A percentile compares a stretch with the other conserved stretches of the same genome.
Conservation (phyloP, 2,113 vertebrate species). For the Cyprinodon variegatus region DNA sequence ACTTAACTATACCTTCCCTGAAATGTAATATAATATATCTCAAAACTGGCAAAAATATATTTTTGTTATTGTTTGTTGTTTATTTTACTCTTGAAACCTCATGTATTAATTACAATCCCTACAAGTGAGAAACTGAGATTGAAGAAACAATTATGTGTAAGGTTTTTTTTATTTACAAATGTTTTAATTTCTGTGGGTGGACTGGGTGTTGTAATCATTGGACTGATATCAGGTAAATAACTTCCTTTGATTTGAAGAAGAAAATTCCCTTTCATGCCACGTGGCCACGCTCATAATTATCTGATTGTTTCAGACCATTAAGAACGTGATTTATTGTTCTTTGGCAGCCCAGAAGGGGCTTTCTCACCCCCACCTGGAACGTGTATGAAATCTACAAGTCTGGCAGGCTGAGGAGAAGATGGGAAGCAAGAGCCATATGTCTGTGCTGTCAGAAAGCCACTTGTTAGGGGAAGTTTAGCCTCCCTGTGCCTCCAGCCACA, state of each 20-base stretch:
- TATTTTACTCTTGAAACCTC: not conserved
- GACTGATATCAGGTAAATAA: conserved; percentile 51
- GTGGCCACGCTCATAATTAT: conserved; percentile 70
- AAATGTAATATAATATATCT: not conserved
- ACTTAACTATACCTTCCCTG: too few species aligned
- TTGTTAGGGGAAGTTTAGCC: conserved; percentile 82
- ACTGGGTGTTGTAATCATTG: conserved; percentile 1
- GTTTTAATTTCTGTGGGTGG: not conserved
- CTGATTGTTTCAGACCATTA: conserved; percentile 74
- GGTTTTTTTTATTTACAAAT: not conserved
- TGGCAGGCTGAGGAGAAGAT: conserved; percentile 64
- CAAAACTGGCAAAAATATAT: not conserved
- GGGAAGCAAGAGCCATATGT: conserved; percentile 71
- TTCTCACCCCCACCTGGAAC: conserved; percentile 61
- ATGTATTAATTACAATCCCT: not conserved
- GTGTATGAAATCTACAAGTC: conserved; percentile 73
- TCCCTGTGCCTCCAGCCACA: conserved; percentile 77
- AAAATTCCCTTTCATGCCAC: conserved; percentile 65
- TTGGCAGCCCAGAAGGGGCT: conserved; percentile 71
- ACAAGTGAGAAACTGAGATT: not conserved
- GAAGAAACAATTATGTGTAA: not conserved
- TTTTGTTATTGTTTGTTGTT: not conserved
- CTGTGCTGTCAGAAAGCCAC: conserved; percentile 77
- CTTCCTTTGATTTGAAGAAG: conserved; percentile 61
- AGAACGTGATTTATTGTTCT: conserved; percentile 78